Evolutionary conservation across 2,797 vertebrate species (phyloP).

Genomic region (Eurystomus glaucurus): DNA sequence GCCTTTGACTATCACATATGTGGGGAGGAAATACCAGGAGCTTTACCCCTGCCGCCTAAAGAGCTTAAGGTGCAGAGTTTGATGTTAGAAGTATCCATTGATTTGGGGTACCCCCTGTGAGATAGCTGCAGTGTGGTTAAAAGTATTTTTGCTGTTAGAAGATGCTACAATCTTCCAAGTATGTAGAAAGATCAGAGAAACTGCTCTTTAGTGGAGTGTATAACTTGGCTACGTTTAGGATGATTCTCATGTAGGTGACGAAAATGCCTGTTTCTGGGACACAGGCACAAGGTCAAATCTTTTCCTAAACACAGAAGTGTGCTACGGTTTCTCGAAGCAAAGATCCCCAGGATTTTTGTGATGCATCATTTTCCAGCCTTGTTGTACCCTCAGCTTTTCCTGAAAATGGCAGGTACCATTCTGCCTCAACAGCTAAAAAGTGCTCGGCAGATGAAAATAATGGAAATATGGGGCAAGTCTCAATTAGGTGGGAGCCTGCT

Average conservation of each 20-base stretch:
- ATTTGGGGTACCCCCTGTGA: background rate
- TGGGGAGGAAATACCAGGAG: background rate
- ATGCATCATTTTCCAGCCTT: background rate
- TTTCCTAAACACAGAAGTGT: background rate
- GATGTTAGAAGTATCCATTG: background rate
- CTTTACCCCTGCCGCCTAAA: background rate
- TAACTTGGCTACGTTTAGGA: background rate
- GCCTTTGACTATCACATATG: background rate
- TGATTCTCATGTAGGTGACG: background rate
- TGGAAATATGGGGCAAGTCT: background rate
- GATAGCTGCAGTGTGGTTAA: accelerated
- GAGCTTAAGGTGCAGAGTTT: background rate
- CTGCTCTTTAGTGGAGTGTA: background rate
- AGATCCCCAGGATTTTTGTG: background rate
- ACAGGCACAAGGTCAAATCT: background rate
- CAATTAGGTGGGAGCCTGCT: background rate
- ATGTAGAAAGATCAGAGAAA: background rate
- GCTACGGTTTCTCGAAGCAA: background rate
- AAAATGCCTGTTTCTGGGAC: background rate
- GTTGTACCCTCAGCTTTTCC: background rate
- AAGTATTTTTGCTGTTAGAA: background rate
- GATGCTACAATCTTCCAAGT: background rate
- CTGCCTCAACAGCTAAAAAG: background rate
- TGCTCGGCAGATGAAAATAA: background rate
- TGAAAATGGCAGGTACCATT: background rate